Percentiles rank a stretch among this genome's conserved stretches.
Evolutionary conservation across 2,888 invertebrate species (phyloP).

Genomic region (Diarsia brunnea): DNA sequence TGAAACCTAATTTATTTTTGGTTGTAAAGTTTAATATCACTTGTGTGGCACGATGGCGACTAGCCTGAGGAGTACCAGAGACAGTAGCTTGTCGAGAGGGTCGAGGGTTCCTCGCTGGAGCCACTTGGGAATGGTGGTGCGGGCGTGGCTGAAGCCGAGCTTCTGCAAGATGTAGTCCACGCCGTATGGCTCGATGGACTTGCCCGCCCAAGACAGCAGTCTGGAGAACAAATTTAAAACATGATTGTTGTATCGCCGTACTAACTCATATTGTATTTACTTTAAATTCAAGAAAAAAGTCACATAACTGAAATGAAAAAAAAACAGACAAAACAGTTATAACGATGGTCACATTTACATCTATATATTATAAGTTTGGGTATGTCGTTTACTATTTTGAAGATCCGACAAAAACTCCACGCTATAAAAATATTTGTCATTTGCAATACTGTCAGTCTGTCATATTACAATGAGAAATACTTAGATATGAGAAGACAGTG

Average conservation of each 20-base stretch:
- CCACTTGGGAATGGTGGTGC: slow-evolving; percentile 99
- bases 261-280: not conserved
- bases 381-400: not conserved
- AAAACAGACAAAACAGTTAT: not conserved
- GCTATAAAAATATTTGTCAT: not conserved
- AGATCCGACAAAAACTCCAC: not conserved
- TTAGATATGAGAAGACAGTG: not conserved
- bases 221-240: slow-evolving; percentile 75
- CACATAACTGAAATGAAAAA: not conserved
- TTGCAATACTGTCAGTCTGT: not conserved
- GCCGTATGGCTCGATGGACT: slow-evolving; percentile 99
- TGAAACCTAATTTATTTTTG: slow-evolving; percentile 15
- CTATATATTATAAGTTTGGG: not conserved
- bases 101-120: slow-evolving; percentile 99
- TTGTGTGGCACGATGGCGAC: slow-evolving; percentile 91
- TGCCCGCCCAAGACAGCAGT: slow-evolving; percentile 97
- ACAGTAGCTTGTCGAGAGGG: slow-evolving; percentile 97
- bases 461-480: not conserved
- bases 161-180: slow-evolving; percentile 99
- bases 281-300: not conserved
- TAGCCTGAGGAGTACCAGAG: slow-evolving; percentile 94
- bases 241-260: not conserved
- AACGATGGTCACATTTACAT: not conserved
- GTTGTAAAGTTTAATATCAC: slow-evolving; percentile 48
- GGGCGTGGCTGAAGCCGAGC: slow-evolving; percentile 98